Evolutionary conservation across 1,140 invertebrate species (phyloP).

Genomic region (Acyrthosiphon pisum): DNA sequence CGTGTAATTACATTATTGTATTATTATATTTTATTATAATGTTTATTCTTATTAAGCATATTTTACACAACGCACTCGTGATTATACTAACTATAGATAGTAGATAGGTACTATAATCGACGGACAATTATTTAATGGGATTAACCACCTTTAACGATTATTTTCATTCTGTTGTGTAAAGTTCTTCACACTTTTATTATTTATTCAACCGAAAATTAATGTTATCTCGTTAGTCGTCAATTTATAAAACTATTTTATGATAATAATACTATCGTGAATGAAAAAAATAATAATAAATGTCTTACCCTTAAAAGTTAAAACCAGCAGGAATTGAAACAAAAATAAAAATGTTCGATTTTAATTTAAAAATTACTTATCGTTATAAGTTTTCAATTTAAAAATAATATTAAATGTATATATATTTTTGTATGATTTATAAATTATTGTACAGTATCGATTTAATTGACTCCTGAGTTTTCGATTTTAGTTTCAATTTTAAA

Average conservation of each 20-base stretch:
- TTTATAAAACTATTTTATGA: not conserved
- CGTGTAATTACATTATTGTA: not conserved
- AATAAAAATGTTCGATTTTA: too few species aligned
- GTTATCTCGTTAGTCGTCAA: not conserved
- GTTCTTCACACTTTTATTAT: not conserved
- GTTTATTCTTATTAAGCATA: not conserved
- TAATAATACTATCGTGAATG: not conserved
- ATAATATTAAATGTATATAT: too few species aligned
- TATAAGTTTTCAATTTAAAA: too few species aligned
- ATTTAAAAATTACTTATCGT: too few species aligned
- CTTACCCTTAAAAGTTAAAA: not conserved
- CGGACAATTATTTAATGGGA: not conserved
- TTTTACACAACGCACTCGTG: not conserved
- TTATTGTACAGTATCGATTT: too few species aligned
- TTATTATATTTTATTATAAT: not conserved
- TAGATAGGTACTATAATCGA: not conserved
- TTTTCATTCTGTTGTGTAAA: not conserved
- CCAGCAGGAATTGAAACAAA: too few species aligned
- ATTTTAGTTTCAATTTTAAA: too few species aligned
- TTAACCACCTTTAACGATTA: not conserved
- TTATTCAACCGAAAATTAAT: not conserved
- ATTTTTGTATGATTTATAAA: too few species aligned
- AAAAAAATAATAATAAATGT: not conserved
- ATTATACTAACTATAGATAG: not conserved
- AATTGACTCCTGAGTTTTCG: too few species aligned